Evolutionary conservation across 1,140 invertebrate genomes (phyloP), one percentile per base, ranked within the genome.

Genomic region (Sesamia nonagrioides): DNA sequence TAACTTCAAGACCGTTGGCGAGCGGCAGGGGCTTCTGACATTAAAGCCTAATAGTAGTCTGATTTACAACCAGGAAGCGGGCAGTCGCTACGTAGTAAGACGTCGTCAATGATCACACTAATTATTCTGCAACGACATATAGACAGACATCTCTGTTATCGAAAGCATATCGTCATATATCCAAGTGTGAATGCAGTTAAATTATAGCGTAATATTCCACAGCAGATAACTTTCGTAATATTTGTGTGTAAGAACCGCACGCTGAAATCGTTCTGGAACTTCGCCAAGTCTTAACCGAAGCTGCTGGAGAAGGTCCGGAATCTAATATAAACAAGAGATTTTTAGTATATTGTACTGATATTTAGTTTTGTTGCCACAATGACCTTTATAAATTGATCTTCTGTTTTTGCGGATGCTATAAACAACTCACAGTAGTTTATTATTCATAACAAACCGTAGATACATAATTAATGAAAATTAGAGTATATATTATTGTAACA

Each of bases 51-150:
- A 80, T 60, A 79, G 60, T 78, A 80, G 42, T 37, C 76, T 82
- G 75, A 63, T 80, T 79, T 77, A 73, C 58, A 73, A 84, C 80
- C 78, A 82, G 80, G 83, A 82, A 84, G 77, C 50, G 45, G 58
- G 73, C 50, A 60, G 61, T 45, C 58, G 50, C 45, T 33, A 48
- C 66, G 40, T 68, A 68, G 63, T 21, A 18, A 63, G 37, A 40
- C 60, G 35, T 42, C 35, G 37, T 37, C 35, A 63, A 17, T 63
- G 60, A n/a, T 37, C 60, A 63, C 0, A 42, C 33, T 37, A 40
- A 68, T 68, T n/a, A 63, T 18, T 40, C 37, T 68, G 37, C n/a
- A 18, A 13, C 18, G 9, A 27, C 27, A 13, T 37, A 33, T 61
- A 37, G 58, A 68, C 63, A 37, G 58, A 68, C 63, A 48, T 33